These are phyloP conservation scores for Seira ritae DNA, from an alignment of 2,888 invertebrate species.

Conservation along the genomic window DNA sequence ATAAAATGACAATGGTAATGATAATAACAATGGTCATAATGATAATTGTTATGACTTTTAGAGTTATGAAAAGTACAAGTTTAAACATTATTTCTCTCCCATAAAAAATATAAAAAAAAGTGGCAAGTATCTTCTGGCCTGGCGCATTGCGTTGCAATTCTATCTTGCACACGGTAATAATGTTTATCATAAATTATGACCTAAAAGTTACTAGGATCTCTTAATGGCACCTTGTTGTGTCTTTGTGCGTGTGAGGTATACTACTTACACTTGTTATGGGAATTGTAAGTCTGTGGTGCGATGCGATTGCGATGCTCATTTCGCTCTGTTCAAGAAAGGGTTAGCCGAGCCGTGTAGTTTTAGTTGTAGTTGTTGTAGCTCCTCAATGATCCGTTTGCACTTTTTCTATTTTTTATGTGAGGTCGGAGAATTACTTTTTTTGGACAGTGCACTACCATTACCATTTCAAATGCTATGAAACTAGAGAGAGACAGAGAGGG, in stretches of 20 bases:
- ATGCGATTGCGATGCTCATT: no score
- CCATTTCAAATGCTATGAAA: no score
- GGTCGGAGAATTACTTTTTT: no score
- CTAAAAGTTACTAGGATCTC: conserved; percentile 4
- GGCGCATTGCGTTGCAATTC: conserved; percentile 16
- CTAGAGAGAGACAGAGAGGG: no score
- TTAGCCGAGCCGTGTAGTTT: no score
- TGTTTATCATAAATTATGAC: conserved; percentile 11
- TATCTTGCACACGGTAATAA: conserved; percentile 10
- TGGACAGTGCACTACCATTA: no score
- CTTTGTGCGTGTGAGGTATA: conserved; percentile 4
- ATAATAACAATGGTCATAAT: conserved; percentile 62
- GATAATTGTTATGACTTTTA: conserved; percentile 60
- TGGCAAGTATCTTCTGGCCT: conserved; percentile 6
- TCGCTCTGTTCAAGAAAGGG: no score
- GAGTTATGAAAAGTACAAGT: conserved; percentile 59
- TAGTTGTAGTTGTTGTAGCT: no score
- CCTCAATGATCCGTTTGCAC: no score
- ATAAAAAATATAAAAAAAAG: neutral
- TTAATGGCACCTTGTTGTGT: conserved; percentile 16
- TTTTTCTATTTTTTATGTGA: no score
- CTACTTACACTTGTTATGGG: neutral
- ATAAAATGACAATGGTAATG: conserved; percentile 63
- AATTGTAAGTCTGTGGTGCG: neutral
- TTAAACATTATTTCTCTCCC: conserved; percentile 30